Percentiles rank a stretch among this genome's conserved stretches.
Evolutionary conservation across 2,888 invertebrate genomes (phyloP).

Genomic region (Coleophora deauratella): DNA sequence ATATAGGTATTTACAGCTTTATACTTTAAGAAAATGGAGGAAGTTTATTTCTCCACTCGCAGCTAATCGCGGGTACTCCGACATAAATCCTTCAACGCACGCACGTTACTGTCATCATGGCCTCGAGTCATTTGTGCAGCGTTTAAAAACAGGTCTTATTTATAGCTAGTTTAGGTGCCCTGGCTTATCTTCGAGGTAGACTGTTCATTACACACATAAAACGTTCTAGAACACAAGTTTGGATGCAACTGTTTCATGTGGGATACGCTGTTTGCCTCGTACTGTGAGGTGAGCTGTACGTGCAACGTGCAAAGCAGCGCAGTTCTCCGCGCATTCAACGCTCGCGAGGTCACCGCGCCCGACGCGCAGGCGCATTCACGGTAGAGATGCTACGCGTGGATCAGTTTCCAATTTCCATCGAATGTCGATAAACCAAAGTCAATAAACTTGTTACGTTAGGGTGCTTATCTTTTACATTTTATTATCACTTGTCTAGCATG

Average conservation of each 20-base stretch:
- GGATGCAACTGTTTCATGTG: no score
- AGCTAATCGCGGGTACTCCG: constrained; percentile 7
- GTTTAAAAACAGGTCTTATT: no score
- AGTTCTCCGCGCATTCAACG: constrained; percentile 19
- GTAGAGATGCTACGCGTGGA: background rate
- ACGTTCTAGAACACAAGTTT: no score
- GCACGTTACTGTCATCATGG: background rate
- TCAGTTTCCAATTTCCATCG: background rate
- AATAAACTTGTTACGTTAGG: background rate
- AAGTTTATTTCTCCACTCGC: constrained; percentile 1
- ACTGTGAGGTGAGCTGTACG: no score
- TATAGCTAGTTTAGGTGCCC: no score
- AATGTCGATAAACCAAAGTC: background rate
- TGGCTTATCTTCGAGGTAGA: no score
- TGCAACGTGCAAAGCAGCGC: constrained; percentile 9
- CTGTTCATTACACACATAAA: no score
- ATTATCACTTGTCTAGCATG: no score
- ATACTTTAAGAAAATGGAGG: background rate
- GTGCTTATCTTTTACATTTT: no score
- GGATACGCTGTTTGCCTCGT: no score
- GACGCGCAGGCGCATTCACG: constrained; percentile 5
- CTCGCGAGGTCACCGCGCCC: constrained; percentile 31
- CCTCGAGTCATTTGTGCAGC: no score
- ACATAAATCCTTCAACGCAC: constrained; percentile 6
- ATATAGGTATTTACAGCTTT: constrained; percentile 5